phyloP scores from a whole-genome alignment of 2,888 invertebrate species.

The Cosmia pyralina region DNA sequence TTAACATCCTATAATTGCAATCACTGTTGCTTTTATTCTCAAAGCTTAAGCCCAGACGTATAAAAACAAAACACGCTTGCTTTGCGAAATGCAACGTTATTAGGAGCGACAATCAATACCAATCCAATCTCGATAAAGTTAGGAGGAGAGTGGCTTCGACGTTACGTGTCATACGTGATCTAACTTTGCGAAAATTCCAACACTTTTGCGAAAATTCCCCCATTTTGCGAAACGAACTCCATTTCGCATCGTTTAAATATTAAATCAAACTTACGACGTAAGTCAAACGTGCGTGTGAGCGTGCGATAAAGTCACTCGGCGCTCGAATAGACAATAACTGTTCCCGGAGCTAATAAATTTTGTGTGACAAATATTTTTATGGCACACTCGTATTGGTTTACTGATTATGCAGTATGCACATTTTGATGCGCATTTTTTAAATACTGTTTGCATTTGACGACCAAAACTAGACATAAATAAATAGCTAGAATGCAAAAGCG shows the following conservation, averaged over 20 bases:
- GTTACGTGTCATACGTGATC: slow-evolving; percentile 70
- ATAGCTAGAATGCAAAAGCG: neutral
- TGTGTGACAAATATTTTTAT: slow-evolving; percentile 57
- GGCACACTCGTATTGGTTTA: slow-evolving; percentile 36
- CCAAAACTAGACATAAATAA: too few species aligned
- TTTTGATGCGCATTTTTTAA: slow-evolving; percentile 19
- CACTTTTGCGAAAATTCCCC: slow-evolving; percentile 45
- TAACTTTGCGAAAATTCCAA: slow-evolving; percentile 54
- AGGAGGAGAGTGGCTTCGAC: slow-evolving; percentile 61
- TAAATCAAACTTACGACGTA: slow-evolving; percentile 60
- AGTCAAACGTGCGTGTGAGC: slow-evolving; percentile 55
- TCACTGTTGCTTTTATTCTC: neutral
- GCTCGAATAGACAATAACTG: slow-evolving; percentile 59
- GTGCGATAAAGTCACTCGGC: slow-evolving; percentile 50
- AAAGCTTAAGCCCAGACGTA: slow-evolving; percentile 14
- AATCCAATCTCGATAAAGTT: slow-evolving; percentile 68
- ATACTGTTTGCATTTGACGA: slow-evolving; percentile 3
- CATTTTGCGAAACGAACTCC: slow-evolving; percentile 48
- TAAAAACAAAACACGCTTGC: slow-evolving; percentile 59
- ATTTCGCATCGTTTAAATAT: slow-evolving; percentile 61
- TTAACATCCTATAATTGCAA: neutral
- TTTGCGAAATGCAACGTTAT: slow-evolving; percentile 62
- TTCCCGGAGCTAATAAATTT: slow-evolving; percentile 55
- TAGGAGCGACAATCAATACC: slow-evolving; percentile 65
- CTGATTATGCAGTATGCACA: slow-evolving; percentile 26